These are phyloP conservation scores for Gymnopithys bicolor DNA, from an alignment of 2,797 vertebrate species.

Conservation along the genomic window DNA sequence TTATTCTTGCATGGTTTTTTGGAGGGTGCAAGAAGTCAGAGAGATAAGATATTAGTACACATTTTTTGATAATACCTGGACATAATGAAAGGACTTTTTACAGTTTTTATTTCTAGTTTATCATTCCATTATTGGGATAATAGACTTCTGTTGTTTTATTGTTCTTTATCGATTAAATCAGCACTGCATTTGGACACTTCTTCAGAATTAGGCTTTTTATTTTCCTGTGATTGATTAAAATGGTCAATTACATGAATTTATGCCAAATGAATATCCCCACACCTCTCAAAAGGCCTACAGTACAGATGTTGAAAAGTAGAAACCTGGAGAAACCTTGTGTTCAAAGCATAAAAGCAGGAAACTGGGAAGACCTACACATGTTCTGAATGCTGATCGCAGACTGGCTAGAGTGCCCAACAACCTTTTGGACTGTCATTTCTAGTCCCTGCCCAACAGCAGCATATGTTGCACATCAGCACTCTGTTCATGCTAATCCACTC, in stretches of 20 bases:
- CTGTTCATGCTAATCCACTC: neutral
- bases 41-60: neutral
- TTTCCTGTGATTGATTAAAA: neutral
- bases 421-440: neutral
- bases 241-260: neutral
- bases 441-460: neutral
- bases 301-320: neutral
- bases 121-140: neutral
- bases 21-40: neutral
- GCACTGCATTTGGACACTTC: neutral
- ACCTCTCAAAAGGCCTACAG: neutral
- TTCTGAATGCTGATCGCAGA: neutral
- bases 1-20: neutral
- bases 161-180: neutral
- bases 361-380: neutral
- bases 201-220: neutral
- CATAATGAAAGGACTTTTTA: neutral
- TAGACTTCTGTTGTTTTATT: neutral
- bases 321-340: neutral
- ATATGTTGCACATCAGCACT: neutral
- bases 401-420: neutral
- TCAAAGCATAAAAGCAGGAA: neutral
- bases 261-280: neutral
- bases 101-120: neutral
- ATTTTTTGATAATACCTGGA: neutral